These are phyloP conservation scores for Helogale parvula DNA, from an alignment of 2,113 vertebrate species.

Conservation along the genomic window DNA sequence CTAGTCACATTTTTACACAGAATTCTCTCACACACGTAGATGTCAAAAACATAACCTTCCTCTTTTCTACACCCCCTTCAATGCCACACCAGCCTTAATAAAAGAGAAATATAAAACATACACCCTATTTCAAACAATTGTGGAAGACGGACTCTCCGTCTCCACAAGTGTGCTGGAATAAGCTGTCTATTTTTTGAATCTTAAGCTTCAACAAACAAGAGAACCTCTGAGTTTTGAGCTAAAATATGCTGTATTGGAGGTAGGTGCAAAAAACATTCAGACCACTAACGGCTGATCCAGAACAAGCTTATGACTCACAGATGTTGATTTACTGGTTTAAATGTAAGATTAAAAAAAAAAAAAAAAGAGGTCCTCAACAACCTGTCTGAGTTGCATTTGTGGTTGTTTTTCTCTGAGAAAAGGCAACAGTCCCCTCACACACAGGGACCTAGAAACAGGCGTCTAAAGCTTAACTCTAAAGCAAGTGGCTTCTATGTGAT, in stretches of 20 bases:
- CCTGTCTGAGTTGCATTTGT: conserved; percentile 76
- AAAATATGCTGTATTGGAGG: conserved; percentile 76
- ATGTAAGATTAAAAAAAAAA: conserved; percentile 60
- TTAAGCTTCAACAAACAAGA: conserved; percentile 61
- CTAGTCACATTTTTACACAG: not conserved
- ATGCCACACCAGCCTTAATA: not conserved
- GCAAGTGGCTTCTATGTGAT: conserved; percentile 32
- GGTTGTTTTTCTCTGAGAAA: conserved; percentile 77
- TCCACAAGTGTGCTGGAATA: not conserved
- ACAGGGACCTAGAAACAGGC: not conserved
- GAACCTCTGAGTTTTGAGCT: conserved; percentile 65
- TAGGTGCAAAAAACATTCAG: conserved; percentile 80
- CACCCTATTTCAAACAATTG: not conserved
- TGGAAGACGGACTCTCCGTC: not conserved
- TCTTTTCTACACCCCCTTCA: not conserved
- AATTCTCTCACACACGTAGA: not conserved
- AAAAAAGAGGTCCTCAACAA: conserved; percentile 68
- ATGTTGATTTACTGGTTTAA: conserved; percentile 84
- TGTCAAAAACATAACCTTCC: not conserved
- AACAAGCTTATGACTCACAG: conserved; percentile 86
- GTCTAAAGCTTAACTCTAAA: not conserved
- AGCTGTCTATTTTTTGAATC: not conserved
- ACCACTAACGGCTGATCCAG: conserved; percentile 85
- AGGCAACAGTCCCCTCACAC: conserved; percentile 55
- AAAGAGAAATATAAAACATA: conserved; percentile 47